Conservation (phyloP, 2,797 vertebrate genomes). For the Corythornis leucogaster region DNA sequence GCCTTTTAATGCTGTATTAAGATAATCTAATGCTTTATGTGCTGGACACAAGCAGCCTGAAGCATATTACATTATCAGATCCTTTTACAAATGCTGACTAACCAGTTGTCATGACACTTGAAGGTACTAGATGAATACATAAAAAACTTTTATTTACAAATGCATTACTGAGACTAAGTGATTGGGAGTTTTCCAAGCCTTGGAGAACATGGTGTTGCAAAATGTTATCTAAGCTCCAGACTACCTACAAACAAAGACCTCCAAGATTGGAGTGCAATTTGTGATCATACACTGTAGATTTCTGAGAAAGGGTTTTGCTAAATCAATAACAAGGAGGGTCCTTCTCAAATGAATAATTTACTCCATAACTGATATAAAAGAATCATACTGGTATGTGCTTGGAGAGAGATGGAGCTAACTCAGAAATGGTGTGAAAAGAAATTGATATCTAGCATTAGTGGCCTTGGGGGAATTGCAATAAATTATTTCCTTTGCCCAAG, state of each 20-base stretch:
- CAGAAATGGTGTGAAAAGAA: background rate
- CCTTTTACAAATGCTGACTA: background rate
- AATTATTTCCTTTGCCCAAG: background rate
- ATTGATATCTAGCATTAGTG: background rate
- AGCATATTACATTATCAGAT: conserved; percentile 1
- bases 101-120: background rate
- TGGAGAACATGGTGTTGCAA: background rate
- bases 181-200: background rate
- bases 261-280: background rate
- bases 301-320: background rate
- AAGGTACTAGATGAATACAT: background rate
- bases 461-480: background rate
- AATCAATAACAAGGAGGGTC: background rate
- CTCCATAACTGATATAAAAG: background rate
- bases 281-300: background rate
- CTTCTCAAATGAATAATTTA: background rate
- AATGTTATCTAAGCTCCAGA: background rate
- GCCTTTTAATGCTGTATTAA: background rate
- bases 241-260: background rate
- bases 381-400: background rate
- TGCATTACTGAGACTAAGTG: background rate
- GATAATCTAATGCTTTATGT: background rate
- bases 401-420: background rate
- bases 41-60: background rate
- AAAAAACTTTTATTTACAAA: background rate